Percentiles rank a stretch among this genome's conserved stretches.
These are phyloP conservation scores for Leptopilina clavipes DNA, from an alignment of 1,140 invertebrate species.

Conservation along the genomic window DNA sequence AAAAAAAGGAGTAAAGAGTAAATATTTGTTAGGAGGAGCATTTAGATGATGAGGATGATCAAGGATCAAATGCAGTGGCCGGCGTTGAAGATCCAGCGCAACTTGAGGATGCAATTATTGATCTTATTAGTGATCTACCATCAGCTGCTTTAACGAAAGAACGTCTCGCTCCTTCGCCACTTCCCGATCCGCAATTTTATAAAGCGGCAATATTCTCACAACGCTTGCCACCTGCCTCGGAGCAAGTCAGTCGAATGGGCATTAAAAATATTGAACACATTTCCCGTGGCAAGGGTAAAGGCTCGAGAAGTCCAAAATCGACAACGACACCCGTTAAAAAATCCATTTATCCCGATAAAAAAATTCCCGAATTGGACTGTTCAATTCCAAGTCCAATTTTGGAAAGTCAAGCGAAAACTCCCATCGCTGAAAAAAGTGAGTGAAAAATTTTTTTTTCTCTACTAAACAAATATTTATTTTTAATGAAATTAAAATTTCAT, in stretches of 20 bases:
- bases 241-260: slow-evolving; percentile 64
- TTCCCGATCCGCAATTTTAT: slow-evolving; percentile 64
- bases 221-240: slow-evolving; percentile 61
- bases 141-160: slow-evolving; percentile 64
- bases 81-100: slow-evolving; percentile 80
- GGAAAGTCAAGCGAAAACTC: background rate
- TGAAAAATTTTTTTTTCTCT: background rate
- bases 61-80: slow-evolving; percentile 52
- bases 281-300: slow-evolving; percentile 14
- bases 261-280: slow-evolving; percentile 57
- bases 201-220: slow-evolving; percentile 67
- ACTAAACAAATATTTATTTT: background rate
- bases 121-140: slow-evolving; percentile 81
- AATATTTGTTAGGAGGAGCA: background rate
- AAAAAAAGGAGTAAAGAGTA: background rate
- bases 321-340: slow-evolving; percentile 11
- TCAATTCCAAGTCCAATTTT: slow-evolving; percentile 12
- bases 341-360: slow-evolving; percentile 26
- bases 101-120: slow-evolving; percentile 80
- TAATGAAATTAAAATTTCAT: too few relatives aligned
- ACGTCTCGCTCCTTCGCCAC: slow-evolving; percentile 51
- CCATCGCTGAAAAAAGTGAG: slow-evolving; percentile 38
- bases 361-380: slow-evolving; percentile 38
- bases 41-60: background rate
- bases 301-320: slow-evolving; percentile 21